Evolutionary conservation across 2,797 vertebrate genomes (phyloP).

Genomic region (Euphonia xanthogaster): DNA sequence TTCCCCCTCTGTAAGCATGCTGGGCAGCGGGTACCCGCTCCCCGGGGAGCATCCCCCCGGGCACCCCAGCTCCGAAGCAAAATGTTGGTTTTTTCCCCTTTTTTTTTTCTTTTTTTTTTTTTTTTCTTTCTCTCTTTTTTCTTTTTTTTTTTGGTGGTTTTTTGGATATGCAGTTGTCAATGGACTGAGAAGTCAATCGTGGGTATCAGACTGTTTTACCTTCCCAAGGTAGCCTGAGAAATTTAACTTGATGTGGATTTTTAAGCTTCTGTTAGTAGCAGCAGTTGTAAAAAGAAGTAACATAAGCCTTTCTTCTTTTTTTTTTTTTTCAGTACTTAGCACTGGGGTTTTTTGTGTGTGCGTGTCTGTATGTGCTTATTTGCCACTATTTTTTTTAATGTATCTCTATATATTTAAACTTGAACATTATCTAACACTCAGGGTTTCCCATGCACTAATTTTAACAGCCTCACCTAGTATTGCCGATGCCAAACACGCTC

Average conservation of each 20-base stretch:
- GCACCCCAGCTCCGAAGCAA: background rate
- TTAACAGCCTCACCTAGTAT: slow-evolving; percentile 44
- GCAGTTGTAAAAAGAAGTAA: slow-evolving; percentile 12
- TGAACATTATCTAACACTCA: slow-evolving; percentile 25
- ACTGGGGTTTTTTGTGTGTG: slow-evolving; percentile 35
- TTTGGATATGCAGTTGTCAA: slow-evolving; percentile 34
- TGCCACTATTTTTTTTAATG: slow-evolving; percentile 42
- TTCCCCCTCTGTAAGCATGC: background rate
- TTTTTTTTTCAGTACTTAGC: slow-evolving; percentile 25
- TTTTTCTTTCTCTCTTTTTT: background rate
- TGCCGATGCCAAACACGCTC: slow-evolving; percentile 18
- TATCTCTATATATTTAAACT: slow-evolving; percentile 23
- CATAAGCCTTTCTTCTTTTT: slow-evolving; percentile 7
- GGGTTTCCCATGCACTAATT: slow-evolving; percentile 56
- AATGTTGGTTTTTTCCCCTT: background rate
- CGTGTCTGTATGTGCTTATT: slow-evolving; percentile 65
- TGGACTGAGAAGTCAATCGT: slow-evolving; percentile 36
- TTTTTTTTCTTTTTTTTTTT: background rate
- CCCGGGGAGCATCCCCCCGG: background rate
- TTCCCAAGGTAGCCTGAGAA: slow-evolving; percentile 48
- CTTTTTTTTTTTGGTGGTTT: background rate
- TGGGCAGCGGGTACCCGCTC: slow-evolving; percentile 7
- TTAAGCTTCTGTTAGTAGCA: slow-evolving; percentile 49
- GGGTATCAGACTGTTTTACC: slow-evolving; percentile 50
- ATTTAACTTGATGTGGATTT: slow-evolving; percentile 20